Evolutionary conservation across 2,797 vertebrate species (phyloP), one percentile per base, ranked within the genome.

Genomic region (Prionace glauca): DNA sequence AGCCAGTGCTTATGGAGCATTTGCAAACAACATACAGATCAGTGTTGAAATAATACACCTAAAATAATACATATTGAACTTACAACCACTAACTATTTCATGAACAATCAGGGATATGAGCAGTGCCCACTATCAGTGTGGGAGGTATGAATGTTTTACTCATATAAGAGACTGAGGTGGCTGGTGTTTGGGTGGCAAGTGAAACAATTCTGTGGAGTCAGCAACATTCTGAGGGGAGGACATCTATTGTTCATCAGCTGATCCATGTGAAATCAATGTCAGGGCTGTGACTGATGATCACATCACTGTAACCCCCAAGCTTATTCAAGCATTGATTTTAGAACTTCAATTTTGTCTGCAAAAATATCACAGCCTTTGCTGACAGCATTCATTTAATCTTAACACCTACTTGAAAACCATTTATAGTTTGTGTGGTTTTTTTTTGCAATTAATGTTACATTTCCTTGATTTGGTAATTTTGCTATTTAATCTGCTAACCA

Each of bases 251-350:
- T 45, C 41, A 20, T 69, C 90, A 92, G 62, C 62, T 41, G 32
- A 92, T 67, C 18, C 90, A 69, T 92, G 62, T 67, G n/a, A 92
- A 69, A 92, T 92, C 62, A 92, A 69, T 67, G 20, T 0, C 90
- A 69, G 90, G n/a, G 90, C n/a, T 92, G 90, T 41, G 8, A 50
- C 90, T 92, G n/a, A 36, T 92, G n/a, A 92, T 67, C 60, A 67
- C 5, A 67, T 92, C 90, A 65, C 65, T 67, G 62, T 92, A 92
- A 92, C 62, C n/a, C 90, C 18, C 7, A 3, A 24, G 8, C 9
- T 7, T 41, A 92, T 69, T 69, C 62, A 69, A 92, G 65, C 62
- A 92, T 92, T 69, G 62, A 92, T 92, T 67, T n/a, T 41, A 69
- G 90, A 69, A n/a, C 36, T 69, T 92, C 90, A 67, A 92, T 69